phyloP scores from a whole-genome alignment of 1,140 invertebrate species.

The Venturia canescens region DNA sequence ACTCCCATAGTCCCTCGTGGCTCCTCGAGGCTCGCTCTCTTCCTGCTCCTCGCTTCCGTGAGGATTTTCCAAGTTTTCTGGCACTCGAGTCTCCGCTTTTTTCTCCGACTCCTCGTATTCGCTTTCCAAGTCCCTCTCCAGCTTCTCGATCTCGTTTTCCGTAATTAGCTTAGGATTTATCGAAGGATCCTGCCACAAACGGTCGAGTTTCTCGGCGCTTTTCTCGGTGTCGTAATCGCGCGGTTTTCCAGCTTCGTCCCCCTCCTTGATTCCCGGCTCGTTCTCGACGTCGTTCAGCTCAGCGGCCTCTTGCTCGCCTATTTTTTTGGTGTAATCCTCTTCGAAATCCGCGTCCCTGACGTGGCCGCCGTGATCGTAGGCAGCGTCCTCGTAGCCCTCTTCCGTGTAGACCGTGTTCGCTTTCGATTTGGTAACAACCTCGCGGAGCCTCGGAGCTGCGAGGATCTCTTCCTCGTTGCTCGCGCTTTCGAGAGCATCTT shows the following conservation, averaged over 20 bases:
- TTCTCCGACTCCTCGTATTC: constrained; percentile 60
- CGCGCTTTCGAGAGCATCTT: constrained; percentile 78
- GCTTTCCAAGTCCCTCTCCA: constrained; percentile 66
- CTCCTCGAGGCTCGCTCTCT: constrained; percentile 5
- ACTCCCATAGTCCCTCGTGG: constrained; percentile 31
- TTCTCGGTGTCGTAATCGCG: constrained; percentile 52
- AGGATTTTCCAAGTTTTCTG: constrained; percentile 41
- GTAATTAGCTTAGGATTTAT: constrained; percentile 62
- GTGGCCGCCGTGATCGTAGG: constrained; percentile 86
- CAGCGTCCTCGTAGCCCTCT: constrained; percentile 87
- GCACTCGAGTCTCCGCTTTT: constrained; percentile 51
- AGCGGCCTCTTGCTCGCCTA: constrained; percentile 52
- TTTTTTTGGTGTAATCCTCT: constrained; percentile 71
- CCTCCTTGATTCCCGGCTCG: not conserved
- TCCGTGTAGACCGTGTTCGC: constrained; percentile 86
- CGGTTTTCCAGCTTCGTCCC: constrained; percentile 37
- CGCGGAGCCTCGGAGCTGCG: constrained; percentile 80
- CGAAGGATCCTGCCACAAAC: constrained; percentile 29
- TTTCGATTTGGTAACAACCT: constrained; percentile 84
- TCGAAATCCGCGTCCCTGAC: constrained; percentile 81
- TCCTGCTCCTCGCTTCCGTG: constrained; percentile 12
- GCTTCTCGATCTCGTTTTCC: constrained; percentile 56
- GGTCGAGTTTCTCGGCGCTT: not conserved
- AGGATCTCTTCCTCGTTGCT: constrained; percentile 79
- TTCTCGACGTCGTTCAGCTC: not conserved